phyloP scores from a whole-genome alignment of 2,888 invertebrate genomes.

The Cerceris ruficornis region DNA sequence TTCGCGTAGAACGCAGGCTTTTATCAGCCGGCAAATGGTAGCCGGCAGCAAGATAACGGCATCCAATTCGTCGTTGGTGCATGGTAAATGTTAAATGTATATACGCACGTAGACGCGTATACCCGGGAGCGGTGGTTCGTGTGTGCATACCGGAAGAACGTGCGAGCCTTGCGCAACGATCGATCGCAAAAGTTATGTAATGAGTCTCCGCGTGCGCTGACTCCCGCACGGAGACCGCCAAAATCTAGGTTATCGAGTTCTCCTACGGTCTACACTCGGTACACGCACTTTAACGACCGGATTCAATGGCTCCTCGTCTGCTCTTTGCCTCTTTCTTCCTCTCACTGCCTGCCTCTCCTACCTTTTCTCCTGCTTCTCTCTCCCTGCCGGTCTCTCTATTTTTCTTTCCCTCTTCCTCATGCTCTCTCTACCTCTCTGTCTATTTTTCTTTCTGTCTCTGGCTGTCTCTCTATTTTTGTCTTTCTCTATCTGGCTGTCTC shows the following conservation, averaged over 20 bases:
- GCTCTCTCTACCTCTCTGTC: no score
- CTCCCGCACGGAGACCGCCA: conserved; percentile 52
- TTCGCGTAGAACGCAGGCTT: conserved; percentile 47
- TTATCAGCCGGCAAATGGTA: conserved; percentile 52
- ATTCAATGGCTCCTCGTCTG: not conserved
- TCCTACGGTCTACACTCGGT: conserved; percentile 20
- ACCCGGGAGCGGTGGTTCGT: conserved; percentile 6
- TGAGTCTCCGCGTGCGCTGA: conserved; percentile 59
- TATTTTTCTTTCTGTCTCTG: no score
- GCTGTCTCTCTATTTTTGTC: no score
- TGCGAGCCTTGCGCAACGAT: conserved; percentile 51
- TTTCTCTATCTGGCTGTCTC: no score
- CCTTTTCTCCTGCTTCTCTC: no score
- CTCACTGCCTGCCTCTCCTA: no score
- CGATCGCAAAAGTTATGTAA: conserved; percentile 67
- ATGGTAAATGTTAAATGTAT: conserved; percentile 10
- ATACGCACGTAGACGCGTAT: not conserved
- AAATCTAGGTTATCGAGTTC: conserved; percentile 66
- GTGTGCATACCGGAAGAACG: conserved; percentile 51
- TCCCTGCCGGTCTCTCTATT: no score
- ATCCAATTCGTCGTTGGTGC: conserved; percentile 47
- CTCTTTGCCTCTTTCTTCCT: no score
- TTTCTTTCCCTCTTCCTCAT: no score
- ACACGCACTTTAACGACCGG: conserved; percentile 31
- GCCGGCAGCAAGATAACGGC: conserved; percentile 48